Evolutionary conservation across 1,140 invertebrate species (phyloP).

Genomic region (Campoletis sonorensis): DNA sequence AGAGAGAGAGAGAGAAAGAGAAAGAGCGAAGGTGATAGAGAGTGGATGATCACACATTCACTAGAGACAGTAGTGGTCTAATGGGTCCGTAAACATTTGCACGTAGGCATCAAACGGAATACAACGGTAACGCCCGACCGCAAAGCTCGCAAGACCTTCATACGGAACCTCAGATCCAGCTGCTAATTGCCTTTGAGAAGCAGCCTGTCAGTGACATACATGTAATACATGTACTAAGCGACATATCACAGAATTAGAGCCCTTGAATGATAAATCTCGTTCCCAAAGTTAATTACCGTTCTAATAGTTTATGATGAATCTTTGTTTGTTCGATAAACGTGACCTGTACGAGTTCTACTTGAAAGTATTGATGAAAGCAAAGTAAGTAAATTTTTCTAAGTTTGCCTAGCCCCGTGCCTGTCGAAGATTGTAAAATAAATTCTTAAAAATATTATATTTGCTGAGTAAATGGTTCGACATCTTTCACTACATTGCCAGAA

Average conservation of each 20-base stretch:
- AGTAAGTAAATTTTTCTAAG: too few relatives aligned
- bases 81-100: conserved; percentile 71
- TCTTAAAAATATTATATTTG: too few relatives aligned
- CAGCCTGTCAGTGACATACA: neutral
- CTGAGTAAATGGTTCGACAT: too few relatives aligned
- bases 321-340: neutral
- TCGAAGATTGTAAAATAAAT: too few relatives aligned
- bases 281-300: neutral
- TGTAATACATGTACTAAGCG: conserved; percentile 19
- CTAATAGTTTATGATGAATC: neutral
- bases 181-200: conserved; percentile 42
- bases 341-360: too few relatives aligned
- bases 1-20: conserved; percentile 33
- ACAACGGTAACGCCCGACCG: conserved; percentile 54
- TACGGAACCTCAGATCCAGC: conserved; percentile 18
- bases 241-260: conserved; percentile 2
- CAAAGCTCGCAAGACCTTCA: conserved; percentile 51
- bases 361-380: too few relatives aligned
- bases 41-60: conserved; percentile 27
- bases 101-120: conserved; percentile 64
- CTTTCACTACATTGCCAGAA: too few relatives aligned
- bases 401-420: too few relatives aligned
- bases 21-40: conserved; percentile 35
- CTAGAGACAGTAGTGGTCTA: conserved; percentile 59
- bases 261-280: neutral